A percentile compares a stretch with the other conserved stretches of the same genome.
Evolutionary conservation across 2,797 vertebrate species (phyloP).

Genomic region (Pelodytes ibericus): DNA sequence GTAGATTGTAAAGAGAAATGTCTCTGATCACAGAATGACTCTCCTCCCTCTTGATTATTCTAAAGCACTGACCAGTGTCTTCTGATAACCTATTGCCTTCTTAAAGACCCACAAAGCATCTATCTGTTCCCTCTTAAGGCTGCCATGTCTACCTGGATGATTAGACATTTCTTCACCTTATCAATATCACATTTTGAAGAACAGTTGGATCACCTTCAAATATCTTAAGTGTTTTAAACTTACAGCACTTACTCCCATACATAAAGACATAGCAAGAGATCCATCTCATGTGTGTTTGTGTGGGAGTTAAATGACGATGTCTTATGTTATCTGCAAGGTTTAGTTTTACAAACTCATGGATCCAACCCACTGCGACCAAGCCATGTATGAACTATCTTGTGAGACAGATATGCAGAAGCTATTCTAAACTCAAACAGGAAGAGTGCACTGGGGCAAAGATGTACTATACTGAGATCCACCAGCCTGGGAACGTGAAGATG

Average conservation of each 20-base stretch:
- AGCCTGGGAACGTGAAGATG: too few relatives aligned
- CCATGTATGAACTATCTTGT: background rate
- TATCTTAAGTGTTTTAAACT: constrained; percentile 29
- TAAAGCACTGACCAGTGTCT: constrained; percentile 35
- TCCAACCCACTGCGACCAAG: background rate
- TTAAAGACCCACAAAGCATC: constrained; percentile 27
- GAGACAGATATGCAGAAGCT: background rate
- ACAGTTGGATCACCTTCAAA: constrained; percentile 6
- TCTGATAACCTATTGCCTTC: constrained; percentile 55
- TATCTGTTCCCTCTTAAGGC: constrained; percentile 46
- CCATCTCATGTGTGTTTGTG: background rate
- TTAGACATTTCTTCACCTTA: constrained; percentile 46
- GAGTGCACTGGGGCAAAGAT: background rate
- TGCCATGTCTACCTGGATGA: constrained; percentile 44
- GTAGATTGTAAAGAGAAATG: background rate
- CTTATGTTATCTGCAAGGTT: constrained; percentile 5
- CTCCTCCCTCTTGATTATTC: background rate
- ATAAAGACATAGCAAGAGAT: constrained; percentile 3
- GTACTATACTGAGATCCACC: too few relatives aligned
- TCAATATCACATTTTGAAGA: constrained; percentile 47
- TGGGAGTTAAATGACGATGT: background rate
- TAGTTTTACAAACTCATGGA: background rate
- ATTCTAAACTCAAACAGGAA: background rate
- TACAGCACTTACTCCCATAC: constrained; percentile 17
- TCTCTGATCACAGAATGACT: constrained; percentile 21